phyloP scores from a whole-genome alignment of 2,888 invertebrate genomes.

The Acrobasis consociella region DNA sequence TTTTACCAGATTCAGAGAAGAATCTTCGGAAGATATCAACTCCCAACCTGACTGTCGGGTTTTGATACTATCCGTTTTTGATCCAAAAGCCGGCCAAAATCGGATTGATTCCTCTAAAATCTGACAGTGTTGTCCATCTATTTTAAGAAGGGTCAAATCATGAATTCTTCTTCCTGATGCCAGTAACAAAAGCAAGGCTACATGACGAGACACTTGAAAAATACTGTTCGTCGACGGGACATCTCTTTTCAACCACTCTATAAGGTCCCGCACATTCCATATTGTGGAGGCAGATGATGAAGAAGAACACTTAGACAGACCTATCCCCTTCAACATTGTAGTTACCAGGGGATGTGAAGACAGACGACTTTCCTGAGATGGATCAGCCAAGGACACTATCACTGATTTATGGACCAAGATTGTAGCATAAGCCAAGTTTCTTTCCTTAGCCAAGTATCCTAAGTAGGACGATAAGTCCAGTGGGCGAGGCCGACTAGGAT shows the following conservation, averaged over 20 bases:
- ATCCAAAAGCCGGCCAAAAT: not conserved
- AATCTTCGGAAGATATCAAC: not conserved
- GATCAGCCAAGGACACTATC: constrained; percentile 27
- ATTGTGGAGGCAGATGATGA: constrained; percentile 2
- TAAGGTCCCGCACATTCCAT: constrained; percentile 25
- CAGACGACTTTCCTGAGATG: constrained; percentile 1
- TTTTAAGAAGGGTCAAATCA: constrained; percentile 25
- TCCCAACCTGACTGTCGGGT: constrained; percentile 20
- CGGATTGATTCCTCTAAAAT: too few relatives aligned
- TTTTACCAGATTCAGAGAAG: not conserved
- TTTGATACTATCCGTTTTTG: constrained; percentile 13
- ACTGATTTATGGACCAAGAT: constrained; percentile 34
- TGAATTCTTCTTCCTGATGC: constrained; percentile 26
- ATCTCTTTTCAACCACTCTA: constrained; percentile 21
- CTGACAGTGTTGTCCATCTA: too few relatives aligned
- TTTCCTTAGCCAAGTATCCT: constrained; percentile 20
- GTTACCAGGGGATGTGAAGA: constrained; percentile 8
- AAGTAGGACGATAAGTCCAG: constrained; percentile 26
- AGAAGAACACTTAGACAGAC: not conserved
- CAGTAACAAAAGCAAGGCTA: constrained; percentile 19
- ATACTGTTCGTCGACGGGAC: constrained; percentile 15
- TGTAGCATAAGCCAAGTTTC: constrained; percentile 27
- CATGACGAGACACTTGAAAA: constrained; percentile 28
- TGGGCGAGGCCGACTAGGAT: constrained; percentile 29
- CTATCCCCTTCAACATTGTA: constrained; percentile 16